Percentiles rank a stretch among this genome's conserved stretches.
Evolutionary conservation across 35 echinoderm and acorn worm genomes (phyloP).

Genomic region (Strongylocentrotus purpuratus): DNA sequence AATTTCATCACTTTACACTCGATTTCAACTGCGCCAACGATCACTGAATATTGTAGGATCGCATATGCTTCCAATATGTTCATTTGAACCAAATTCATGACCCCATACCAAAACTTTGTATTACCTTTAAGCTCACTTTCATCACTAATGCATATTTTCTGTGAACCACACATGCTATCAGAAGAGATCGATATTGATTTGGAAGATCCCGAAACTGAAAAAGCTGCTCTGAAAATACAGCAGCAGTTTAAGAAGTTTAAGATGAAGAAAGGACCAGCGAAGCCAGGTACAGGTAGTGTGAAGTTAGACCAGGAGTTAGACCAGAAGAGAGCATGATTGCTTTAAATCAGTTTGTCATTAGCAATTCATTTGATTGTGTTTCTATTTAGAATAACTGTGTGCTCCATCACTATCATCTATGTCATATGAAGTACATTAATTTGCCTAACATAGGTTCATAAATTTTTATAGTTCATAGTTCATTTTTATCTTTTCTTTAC

Average conservation of each 20-base stretch:
- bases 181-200: conserved; percentile 66
- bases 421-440: no score
- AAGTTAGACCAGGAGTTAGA: not conserved
- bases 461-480: no score
- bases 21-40: no score
- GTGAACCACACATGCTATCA: not conserved
- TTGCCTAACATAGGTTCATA: no score
- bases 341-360: not conserved
- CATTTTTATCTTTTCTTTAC: no score
- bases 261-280: conserved; percentile 27
- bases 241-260: conserved; percentile 54
- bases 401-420: not conserved
- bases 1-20: no score
- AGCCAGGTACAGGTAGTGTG: not conserved
- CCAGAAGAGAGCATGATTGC: not conserved
- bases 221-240: conserved; percentile 58
- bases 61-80: no score
- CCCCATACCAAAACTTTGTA: no score
- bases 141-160: not conserved
- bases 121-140: no score
- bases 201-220: conserved; percentile 65
- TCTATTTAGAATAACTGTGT: not conserved
- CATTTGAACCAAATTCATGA: no score
- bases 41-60: no score
- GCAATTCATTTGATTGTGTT: not conserved